Conservation (phyloP, 2,797 vertebrate genomes). For the Gorsachius magnificus region DNA sequence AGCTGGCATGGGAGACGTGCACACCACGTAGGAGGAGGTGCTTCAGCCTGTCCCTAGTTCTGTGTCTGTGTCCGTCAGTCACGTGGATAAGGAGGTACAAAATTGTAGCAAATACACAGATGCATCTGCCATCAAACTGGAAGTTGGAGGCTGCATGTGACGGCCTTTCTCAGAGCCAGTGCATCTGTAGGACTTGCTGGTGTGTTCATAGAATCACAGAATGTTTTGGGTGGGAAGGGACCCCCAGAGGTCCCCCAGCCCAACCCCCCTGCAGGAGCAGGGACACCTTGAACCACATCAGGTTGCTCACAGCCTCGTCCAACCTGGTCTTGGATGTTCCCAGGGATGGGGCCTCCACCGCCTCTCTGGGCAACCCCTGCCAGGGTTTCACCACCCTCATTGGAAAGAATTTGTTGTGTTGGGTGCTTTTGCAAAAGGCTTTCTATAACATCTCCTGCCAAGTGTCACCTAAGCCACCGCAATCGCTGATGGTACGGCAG, state of each 20-base stretch:
- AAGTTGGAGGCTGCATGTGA: background rate
- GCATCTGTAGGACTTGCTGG: background rate
- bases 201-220: no score
- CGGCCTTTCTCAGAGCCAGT: background rate
- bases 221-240: no score
- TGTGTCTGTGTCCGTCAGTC: background rate
- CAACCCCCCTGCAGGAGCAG: no score
- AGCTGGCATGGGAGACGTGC: background rate
- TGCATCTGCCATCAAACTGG: background rate
- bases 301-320: no score
- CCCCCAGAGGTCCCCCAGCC: no score
- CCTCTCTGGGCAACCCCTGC: no score
- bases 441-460: background rate
- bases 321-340: no score
- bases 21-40: background rate
- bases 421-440: background rate
- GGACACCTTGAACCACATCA: no score
- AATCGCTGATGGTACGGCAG: fast-evolving
- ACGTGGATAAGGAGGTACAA: background rate
- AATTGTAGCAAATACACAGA: background rate
- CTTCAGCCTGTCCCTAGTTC: background rate
- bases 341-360: no score
- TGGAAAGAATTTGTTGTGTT: no score
- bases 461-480: background rate
- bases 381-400: no score